Base-by-base conservation (phyloP, 2,888 invertebrate species). In the Axea sp. region DNA sequence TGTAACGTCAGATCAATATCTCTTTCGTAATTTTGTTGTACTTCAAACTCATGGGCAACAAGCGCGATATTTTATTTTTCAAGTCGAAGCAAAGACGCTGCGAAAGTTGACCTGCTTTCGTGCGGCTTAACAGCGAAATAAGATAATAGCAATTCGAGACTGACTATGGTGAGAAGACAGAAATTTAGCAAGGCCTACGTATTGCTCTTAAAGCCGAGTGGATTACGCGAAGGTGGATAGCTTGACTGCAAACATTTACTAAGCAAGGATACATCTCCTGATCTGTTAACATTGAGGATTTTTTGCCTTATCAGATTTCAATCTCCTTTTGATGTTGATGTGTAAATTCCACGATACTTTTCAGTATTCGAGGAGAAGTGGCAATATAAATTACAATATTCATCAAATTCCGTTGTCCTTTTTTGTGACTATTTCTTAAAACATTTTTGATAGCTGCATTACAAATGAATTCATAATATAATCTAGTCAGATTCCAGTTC, bases 201-300 rank as follows among this genome's bases (percentile, higher is more conserved):
- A n/a, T 12, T 7, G 31, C 22, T 24, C 26, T n/a, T n/a, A n/a
- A n/a, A n/a, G n/a, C n/a, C n/a, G 11, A 28, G 28, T 12, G 31
- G 12, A 62, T 39, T 39, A 49, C 9, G 28, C 6, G 31, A 14
- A 39, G 39, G 9, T 35, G 39, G 39, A n/a, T n/a, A n/a, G n/a
- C n/a, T 51, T 51, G 31, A 2, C 49, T 33, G 22, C 31, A 41
- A 53, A 31, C 15, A 43, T 51, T 53, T 33, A 17, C 55, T 37
- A 30, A 57, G 47, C 24, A 55, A 37, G 37, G 22, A 45, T 26
- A 9, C 39, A 39, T 55, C 55, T 45, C 9, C n/a, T 47, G 55
- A 67, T 67, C 47, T 39, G 45, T 67, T 39, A 22, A 45, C 45
- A 30, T 45, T 45, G n/a, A 19, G 47, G 55, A 65, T 65, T 65